Percentiles rank a stretch among this genome's conserved stretches.
phyloP scores from a whole-genome alignment of 2,797 vertebrate species.

The Gambusia yucatana region DNA sequence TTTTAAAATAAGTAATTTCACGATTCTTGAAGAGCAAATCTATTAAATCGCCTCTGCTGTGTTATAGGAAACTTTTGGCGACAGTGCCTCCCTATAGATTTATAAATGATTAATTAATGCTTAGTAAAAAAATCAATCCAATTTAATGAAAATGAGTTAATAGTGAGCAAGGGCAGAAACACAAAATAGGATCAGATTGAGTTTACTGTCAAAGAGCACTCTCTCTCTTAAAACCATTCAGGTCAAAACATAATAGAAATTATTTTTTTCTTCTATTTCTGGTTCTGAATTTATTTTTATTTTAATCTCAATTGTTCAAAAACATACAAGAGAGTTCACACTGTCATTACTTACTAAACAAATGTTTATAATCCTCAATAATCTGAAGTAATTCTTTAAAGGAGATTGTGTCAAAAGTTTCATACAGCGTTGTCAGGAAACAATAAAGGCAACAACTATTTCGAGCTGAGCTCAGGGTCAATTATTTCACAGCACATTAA shows the following conservation, averaged over 20 bases:
- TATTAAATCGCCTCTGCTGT: background rate
- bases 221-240: background rate
- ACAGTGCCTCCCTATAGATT: background rate
- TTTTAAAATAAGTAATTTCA: background rate
- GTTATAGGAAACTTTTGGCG: background rate
- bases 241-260: background rate
- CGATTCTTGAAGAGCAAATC: background rate
- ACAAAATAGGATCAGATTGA: background rate
- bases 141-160: background rate
- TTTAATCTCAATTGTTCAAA: background rate
- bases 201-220: background rate
- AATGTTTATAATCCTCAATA: background rate
- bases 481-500: slow-evolving; percentile 27
- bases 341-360: background rate
- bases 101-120: background rate
- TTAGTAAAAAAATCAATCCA: background rate
- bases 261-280: background rate
- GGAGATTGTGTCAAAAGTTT: background rate
- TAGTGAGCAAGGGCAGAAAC: background rate
- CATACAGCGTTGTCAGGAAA: background rate
- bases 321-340: background rate
- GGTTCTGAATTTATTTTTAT: background rate
- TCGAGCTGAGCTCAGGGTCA: slow-evolving; percentile 36
- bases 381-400: background rate
- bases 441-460: background rate